Evolutionary conservation across 2,797 vertebrate species (phyloP).

Genomic region (Trichosurus vulpecula): DNA sequence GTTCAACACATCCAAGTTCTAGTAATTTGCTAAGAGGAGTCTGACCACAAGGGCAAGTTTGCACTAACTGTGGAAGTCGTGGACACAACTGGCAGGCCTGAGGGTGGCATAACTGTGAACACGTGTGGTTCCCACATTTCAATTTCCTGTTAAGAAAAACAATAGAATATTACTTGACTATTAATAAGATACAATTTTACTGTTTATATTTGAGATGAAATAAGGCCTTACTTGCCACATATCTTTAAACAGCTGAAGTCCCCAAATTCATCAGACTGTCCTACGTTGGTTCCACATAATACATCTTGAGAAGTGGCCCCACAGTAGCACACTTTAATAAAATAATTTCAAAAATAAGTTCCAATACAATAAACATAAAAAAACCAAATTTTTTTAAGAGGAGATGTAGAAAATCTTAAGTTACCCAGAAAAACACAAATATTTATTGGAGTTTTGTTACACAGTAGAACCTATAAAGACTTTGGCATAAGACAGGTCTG

Average conservation of each 20-base stretch:
- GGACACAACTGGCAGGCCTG: slow-evolving; percentile 92
- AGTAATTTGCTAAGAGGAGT: slow-evolving; percentile 93
- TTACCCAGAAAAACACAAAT: not conserved
- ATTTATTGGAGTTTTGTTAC: slow-evolving; percentile 29
- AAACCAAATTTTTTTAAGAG: not conserved
- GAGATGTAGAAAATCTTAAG: not conserved
- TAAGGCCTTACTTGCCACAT: slow-evolving; percentile 93
- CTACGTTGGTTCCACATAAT: slow-evolving; percentile 91
- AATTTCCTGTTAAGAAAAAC: slow-evolving; percentile 88
- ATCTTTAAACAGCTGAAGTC: slow-evolving; percentile 93
- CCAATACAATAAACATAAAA: not conserved
- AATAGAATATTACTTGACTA: not conserved
- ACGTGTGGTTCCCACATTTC: slow-evolving; percentile 92
- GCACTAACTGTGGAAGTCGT: slow-evolving; percentile 89
- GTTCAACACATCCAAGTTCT: slow-evolving; percentile 92
- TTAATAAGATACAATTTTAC: slow-evolving; percentile 25
- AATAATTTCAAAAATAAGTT: slow-evolving; percentile 61
- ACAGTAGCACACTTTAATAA: slow-evolving; percentile 93
- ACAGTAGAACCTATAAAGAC: slow-evolving; percentile 37
- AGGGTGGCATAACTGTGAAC: slow-evolving; percentile 92
- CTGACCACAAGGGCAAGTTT: slow-evolving; percentile 93
- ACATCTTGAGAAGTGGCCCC: slow-evolving; percentile 88
- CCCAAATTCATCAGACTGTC: slow-evolving; percentile 90
- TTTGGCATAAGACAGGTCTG: not conserved
- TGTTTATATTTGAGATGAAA: slow-evolving; percentile 54